These are phyloP conservation scores for Sarotherodon lohbergeri DNA, from an alignment of 2,113 vertebrate genomes.

Conservation along the genomic window DNA sequence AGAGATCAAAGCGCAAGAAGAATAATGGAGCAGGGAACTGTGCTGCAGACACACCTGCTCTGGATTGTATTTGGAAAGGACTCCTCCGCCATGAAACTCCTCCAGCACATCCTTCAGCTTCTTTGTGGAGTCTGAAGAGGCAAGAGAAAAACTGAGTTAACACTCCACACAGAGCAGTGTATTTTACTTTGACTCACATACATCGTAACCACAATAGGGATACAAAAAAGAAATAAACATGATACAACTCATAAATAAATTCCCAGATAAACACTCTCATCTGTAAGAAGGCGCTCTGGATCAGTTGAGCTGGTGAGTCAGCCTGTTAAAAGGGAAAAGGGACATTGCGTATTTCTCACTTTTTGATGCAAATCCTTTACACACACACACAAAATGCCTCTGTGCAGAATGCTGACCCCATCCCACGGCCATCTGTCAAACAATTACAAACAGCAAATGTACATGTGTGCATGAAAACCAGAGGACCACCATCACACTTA, in stretches of 20 bases:
- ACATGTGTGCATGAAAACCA: not conserved
- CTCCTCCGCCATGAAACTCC: constrained; percentile 84
- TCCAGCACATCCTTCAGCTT: constrained; percentile 92
- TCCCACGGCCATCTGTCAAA: constrained; percentile 6
- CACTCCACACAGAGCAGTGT: not conserved
- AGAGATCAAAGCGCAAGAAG: not conserved
- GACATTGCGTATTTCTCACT: constrained; percentile 8
- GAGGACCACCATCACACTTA: not conserved
- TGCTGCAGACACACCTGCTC: constrained; percentile 78
- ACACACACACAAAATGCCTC: not conserved
- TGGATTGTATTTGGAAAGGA: constrained; percentile 84
- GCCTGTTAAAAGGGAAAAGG: not conserved
- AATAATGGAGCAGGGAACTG: not conserved
- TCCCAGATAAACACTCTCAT: not conserved
- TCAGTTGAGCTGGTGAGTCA: constrained; percentile 3
- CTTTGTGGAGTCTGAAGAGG: constrained; percentile 84
- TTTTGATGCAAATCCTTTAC: not conserved
- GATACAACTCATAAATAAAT: not conserved
- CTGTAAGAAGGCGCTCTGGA: not conserved
- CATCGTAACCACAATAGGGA: not conserved
- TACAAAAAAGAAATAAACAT: not conserved
- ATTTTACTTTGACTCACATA: not conserved
- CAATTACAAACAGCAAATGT: not conserved
- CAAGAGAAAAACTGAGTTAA: not conserved
- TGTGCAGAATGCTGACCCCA: not conserved